Evolutionary conservation across 2,888 invertebrate species (phyloP).

Genomic region (Pristionchus exspectatus): DNA sequence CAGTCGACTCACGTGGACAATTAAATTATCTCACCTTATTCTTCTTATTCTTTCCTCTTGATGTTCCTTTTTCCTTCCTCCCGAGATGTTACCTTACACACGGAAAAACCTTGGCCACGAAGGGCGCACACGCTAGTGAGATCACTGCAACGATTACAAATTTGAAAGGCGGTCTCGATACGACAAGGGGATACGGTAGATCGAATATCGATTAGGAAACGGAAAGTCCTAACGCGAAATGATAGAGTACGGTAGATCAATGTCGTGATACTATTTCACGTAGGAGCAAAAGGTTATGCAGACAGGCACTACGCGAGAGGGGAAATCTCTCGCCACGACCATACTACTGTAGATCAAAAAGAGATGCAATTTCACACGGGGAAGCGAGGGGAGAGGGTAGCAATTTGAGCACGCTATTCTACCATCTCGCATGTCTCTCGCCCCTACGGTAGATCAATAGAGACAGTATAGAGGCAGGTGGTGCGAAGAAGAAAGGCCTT

Average conservation of each 20-base stretch:
- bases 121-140: constrained; percentile 42
- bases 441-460: neutral
- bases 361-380: neutral
- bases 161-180: neutral
- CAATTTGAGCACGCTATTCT: too few species aligned
- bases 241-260: too few species aligned
- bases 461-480: constrained; percentile 6
- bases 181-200: neutral
- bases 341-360: neutral
- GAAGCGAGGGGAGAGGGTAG: neutral
- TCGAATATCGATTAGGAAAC: neutral
- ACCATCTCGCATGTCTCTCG: too few species aligned
- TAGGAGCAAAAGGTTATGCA: too few species aligned
- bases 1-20: neutral
- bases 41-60: constrained; percentile 41
- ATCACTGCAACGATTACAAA: constrained; percentile 2
- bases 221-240: too few species aligned
- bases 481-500: neutral
- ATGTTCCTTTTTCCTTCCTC: constrained; percentile 41
- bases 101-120: constrained; percentile 38
- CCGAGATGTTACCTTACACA: constrained; percentile 42
- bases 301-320: too few species aligned
- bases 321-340: neutral
- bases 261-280: too few species aligned
- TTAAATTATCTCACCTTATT: neutral